Evolutionary conservation across 2,888 invertebrate species (phyloP).

Genomic region (Chironomus tentans): DNA sequence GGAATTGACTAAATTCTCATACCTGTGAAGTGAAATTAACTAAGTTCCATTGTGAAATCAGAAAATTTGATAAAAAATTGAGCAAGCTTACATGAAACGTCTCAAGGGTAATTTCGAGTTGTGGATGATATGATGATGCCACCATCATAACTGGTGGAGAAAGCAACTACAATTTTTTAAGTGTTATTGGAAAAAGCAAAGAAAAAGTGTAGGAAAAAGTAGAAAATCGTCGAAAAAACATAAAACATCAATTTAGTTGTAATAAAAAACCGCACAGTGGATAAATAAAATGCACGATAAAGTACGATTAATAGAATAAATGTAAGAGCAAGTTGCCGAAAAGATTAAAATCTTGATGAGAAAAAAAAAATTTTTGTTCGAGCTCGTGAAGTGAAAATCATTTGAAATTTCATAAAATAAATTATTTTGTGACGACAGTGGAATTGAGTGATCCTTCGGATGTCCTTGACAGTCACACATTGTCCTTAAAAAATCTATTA

Average conservation of each 20-base stretch:
- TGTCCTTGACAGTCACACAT: constrained; percentile 9
- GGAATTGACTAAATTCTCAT: no score
- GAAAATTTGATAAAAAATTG: no score
- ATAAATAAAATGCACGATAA: not conserved
- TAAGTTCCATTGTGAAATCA: no score
- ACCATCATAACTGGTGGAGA: not conserved
- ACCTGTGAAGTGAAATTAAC: no score
- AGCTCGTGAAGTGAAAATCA: no score
- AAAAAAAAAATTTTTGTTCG: not conserved
- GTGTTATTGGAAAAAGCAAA: not conserved
- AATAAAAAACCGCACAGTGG: not conserved
- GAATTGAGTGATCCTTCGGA: not conserved
- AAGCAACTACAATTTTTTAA: not conserved
- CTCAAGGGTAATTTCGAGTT: no score
- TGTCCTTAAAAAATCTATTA: not conserved
- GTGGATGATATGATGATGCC: no score
- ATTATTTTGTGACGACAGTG: not conserved
- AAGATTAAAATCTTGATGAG: not conserved
- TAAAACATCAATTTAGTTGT: not conserved
- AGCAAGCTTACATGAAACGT: no score
- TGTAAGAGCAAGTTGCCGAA: not conserved
- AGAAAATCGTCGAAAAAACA: not conserved
- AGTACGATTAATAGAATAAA: not conserved
- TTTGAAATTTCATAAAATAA: not conserved
- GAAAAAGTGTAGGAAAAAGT: not conserved